Conservation (phyloP, 2,113 vertebrate species). For the Rhabdornis inornatus region DNA sequence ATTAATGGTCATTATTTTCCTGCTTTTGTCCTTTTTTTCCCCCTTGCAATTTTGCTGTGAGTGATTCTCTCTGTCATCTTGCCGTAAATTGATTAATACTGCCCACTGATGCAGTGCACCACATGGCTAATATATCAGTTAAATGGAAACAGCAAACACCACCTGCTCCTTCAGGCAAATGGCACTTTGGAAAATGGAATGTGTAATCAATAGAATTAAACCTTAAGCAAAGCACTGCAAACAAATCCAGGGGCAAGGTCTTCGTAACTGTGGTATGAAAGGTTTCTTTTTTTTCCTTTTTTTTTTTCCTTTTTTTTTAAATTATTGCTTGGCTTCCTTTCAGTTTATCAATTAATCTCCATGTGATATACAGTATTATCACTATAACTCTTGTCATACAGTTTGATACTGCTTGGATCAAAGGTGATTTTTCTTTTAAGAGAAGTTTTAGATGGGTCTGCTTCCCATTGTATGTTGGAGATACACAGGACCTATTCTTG, state of each 20-base stretch:
- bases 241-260: slow-evolving; percentile 72
- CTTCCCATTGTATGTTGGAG: neutral
- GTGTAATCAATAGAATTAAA: slow-evolving; percentile 87
- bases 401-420: neutral
- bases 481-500: neutral
- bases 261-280: slow-evolving; percentile 64
- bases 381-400: neutral
- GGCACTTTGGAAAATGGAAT: slow-evolving; percentile 85
- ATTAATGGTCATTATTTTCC: slow-evolving; percentile 72
- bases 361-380: neutral
- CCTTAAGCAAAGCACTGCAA: slow-evolving; percentile 76
- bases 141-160: slow-evolving; percentile 86
- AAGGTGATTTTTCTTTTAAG: neutral
- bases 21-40: slow-evolving; percentile 67
- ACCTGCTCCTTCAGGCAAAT: slow-evolving; percentile 86
- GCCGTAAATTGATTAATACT: slow-evolving; percentile 82
- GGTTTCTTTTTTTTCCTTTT: neutral
- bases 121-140: slow-evolving; percentile 87
- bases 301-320: neutral
- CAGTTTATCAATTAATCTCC: slow-evolving; percentile 1
- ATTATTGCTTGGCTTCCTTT: neutral
- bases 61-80: slow-evolving; percentile 83
- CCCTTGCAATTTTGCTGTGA: slow-evolving; percentile 75
- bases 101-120: slow-evolving; percentile 81
- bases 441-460: neutral